phyloP scores from a whole-genome alignment of 1,140 invertebrate species.

The Tetranychus cinnabarinus region DNA sequence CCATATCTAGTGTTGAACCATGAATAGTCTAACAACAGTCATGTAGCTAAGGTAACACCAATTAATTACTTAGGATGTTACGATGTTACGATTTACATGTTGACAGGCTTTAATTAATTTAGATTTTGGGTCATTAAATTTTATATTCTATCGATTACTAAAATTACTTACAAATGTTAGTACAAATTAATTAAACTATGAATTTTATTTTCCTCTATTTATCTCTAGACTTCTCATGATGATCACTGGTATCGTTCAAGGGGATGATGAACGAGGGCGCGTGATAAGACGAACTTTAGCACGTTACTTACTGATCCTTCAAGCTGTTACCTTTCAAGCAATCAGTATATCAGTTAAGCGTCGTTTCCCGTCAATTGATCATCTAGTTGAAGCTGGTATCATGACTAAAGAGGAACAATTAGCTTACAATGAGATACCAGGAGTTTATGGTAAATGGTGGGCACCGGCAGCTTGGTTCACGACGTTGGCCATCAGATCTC shows the following conservation, averaged over 20 bases:
- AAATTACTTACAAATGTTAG: no score
- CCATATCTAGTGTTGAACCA: no score
- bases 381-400: conserved; percentile 62
- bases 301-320: conserved; percentile 51
- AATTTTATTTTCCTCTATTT: not conserved
- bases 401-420: conserved; percentile 73
- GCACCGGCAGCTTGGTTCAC: conserved; percentile 76
- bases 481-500: conserved; percentile 53
- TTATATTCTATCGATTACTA: no score
- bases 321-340: conserved; percentile 53
- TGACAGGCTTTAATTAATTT: no score
- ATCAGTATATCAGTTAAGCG: conserved; percentile 72
- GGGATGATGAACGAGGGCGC: conserved; percentile 54
- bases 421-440: conserved; percentile 64
- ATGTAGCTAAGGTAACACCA: no score
- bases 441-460: conserved; percentile 77
- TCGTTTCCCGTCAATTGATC: conserved; percentile 63
- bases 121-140: no score
- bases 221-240: conserved; percentile 6
- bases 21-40: no score
- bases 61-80: no score
- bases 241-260: conserved; percentile 32
- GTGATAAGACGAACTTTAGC: conserved; percentile 66
- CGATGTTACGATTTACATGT: no score
- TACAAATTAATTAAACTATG: no score